Conservation (phyloP, 1,140 invertebrate genomes). For the Leguminivora glycinivorella region DNA sequence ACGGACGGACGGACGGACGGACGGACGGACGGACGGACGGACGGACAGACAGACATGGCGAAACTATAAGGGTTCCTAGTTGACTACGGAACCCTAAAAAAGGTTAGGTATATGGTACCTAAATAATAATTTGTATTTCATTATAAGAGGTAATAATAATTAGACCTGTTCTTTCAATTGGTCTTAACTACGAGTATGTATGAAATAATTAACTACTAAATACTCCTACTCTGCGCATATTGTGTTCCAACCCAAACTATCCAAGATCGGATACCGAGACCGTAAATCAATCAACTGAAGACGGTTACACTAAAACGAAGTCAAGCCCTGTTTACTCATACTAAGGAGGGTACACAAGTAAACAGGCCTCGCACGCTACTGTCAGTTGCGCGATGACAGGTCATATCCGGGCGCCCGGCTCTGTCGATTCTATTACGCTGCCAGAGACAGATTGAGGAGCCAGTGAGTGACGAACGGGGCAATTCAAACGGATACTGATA, state of each 20-base stretch:
- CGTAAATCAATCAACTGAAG: constrained; percentile 26
- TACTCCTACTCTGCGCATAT: background rate
- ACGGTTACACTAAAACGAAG: constrained; percentile 35
- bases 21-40: too few relatives aligned
- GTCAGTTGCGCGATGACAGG: constrained; percentile 61
- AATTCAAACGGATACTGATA: too few relatives aligned
- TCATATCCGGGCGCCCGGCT: constrained; percentile 56
- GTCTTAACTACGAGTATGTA: background rate
- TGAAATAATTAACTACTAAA: background rate
- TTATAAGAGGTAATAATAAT: too few relatives aligned
- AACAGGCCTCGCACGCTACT: constrained; percentile 45
- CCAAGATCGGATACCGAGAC: constrained; percentile 10
- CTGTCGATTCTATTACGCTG: constrained; percentile 69
- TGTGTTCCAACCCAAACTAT: constrained; percentile 2
- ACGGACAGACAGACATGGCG: too few relatives aligned
- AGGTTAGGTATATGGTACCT: too few relatives aligned
- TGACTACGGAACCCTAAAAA: too few relatives aligned
- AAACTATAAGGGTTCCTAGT: too few relatives aligned
- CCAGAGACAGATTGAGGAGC: constrained; percentile 56
- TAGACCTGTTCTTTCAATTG: too few relatives aligned
- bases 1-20: too few relatives aligned
- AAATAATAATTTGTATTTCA: too few relatives aligned
- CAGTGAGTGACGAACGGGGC: background rate
- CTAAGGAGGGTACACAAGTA: constrained; percentile 48
- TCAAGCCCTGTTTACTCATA: constrained; percentile 47